A percentile compares a stretch with the other conserved stretches of the same genome.
Evolutionary conservation across 2,888 invertebrate genomes (phyloP).

Genomic region (Scotopteryx bipunctaria): DNA sequence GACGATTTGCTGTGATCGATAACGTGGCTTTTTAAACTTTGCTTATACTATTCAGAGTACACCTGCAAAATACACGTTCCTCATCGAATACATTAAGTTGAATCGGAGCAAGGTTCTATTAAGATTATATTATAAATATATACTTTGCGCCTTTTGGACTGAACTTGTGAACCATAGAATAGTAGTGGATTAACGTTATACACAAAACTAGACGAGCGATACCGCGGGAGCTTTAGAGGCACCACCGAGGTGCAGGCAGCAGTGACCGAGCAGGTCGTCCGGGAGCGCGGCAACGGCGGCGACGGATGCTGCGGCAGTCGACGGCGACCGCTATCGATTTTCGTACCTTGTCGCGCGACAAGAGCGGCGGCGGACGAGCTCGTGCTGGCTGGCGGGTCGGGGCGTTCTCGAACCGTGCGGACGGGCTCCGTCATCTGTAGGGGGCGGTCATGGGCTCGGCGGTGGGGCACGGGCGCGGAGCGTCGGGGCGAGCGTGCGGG

Average conservation of each 20-base stretch:
- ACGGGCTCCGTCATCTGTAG: conserved; percentile 83
- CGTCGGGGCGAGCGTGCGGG: conserved; percentile 57
- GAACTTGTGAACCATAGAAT: not conserved
- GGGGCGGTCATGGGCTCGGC: conserved; percentile 73
- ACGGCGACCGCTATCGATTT: conserved; percentile 66
- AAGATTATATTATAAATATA: too few relatives aligned
- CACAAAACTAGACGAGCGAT: not conserved
- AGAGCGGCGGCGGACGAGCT: conserved; percentile 53
- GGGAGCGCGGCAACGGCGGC: conserved; percentile 27
- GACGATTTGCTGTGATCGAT: too few relatives aligned
- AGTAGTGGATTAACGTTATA: not conserved
- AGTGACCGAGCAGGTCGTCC: conserved; percentile 7
- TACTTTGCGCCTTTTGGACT: too few relatives aligned
- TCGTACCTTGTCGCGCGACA: conserved; percentile 68
- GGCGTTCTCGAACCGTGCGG: conserved; percentile 67
- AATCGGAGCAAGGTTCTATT: too few relatives aligned
- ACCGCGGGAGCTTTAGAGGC: not conserved
- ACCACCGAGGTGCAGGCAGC: conserved; percentile 1
- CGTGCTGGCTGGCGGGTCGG: conserved; percentile 60
- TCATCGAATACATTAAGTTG: too few relatives aligned
- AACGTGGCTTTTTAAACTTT: too few relatives aligned
- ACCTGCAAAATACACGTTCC: too few relatives aligned
- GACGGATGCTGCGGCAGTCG: conserved; percentile 55
- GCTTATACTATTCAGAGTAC: too few relatives aligned
- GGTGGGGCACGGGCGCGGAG: conserved; percentile 44